These are phyloP conservation scores for Desmodus rotundus DNA, from an alignment of 2,113 vertebrate species.

Conservation along the genomic window DNA sequence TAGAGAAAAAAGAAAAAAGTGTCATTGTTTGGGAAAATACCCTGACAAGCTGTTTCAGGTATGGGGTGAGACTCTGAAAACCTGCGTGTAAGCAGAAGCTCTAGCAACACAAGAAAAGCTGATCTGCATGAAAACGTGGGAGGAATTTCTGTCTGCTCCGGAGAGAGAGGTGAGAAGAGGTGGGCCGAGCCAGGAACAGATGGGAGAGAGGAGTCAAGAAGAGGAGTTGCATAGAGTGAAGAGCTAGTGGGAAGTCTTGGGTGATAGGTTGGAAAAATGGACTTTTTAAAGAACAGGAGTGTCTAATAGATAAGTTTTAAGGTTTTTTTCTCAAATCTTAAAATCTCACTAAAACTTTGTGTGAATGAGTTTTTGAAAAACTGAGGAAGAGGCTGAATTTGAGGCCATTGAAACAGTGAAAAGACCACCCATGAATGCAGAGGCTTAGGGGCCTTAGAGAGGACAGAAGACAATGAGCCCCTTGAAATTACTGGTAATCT, in stretches of 20 bases:
- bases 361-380: not conserved
- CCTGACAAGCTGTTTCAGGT: not conserved
- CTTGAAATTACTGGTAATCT: not conserved
- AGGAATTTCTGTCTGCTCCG: not conserved
- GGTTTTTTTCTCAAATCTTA: not conserved
- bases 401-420: not conserved
- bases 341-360: not conserved
- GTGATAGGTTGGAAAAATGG: not conserved
- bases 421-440: not conserved
- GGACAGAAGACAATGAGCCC: not conserved
- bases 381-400: not conserved
- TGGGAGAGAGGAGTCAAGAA: not conserved
- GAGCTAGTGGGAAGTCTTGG: not conserved
- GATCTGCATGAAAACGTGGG: not conserved
- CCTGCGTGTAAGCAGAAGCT: not conserved
- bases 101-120: not conserved
- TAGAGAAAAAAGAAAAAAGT: not conserved
- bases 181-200: too few species aligned
- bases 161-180: not conserved
- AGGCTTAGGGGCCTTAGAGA: not conserved
- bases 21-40: not conserved
- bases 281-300: not conserved
- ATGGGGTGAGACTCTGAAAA: not conserved
- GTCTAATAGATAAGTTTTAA: not conserved
- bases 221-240: not conserved